phyloP scores from a whole-genome alignment of 2,888 invertebrate genomes.

The Balanococcus diminutus region DNA sequence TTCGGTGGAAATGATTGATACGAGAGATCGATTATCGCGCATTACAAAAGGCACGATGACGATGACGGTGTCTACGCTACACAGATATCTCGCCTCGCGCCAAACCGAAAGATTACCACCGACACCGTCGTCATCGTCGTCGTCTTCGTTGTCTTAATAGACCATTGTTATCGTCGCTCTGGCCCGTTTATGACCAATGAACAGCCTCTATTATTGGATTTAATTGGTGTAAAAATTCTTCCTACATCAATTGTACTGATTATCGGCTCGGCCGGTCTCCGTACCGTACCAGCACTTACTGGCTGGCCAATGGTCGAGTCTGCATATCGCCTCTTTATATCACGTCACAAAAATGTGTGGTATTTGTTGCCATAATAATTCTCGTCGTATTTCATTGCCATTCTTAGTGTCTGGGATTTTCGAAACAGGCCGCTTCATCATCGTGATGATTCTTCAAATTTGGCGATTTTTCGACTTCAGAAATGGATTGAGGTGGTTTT shows the following conservation, averaged over 20 bases:
- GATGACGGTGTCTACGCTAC: neutral
- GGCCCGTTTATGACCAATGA: neutral
- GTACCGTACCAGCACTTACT: too few relatives aligned
- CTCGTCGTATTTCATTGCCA: too few relatives aligned
- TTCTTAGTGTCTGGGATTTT: too few relatives aligned
- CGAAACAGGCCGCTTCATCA: too few relatives aligned
- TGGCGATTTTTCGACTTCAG: too few relatives aligned
- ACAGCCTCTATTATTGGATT: neutral
- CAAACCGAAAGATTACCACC: neutral
- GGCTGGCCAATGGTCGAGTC: neutral
- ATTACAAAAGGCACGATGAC: neutral
- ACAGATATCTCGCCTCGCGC: neutral
- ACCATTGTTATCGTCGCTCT: neutral
- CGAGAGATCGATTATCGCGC: neutral
- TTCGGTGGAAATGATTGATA: neutral
- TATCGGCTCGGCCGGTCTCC: neutral
- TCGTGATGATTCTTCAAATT: too few relatives aligned
- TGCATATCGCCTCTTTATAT: too few relatives aligned
- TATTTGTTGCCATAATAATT: too few relatives aligned
- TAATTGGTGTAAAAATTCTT: neutral
- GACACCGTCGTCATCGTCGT: neutral
- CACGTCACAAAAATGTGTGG: too few relatives aligned
- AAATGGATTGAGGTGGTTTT: too few relatives aligned
- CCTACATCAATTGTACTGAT: neutral
- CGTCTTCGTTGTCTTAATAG: neutral